Percentiles rank a stretch among this genome's conserved stretches.
These are phyloP conservation scores for Zaprionus gabonicus DNA, from an alignment of 1,140 invertebrate genomes.

Conservation along the genomic window DNA sequence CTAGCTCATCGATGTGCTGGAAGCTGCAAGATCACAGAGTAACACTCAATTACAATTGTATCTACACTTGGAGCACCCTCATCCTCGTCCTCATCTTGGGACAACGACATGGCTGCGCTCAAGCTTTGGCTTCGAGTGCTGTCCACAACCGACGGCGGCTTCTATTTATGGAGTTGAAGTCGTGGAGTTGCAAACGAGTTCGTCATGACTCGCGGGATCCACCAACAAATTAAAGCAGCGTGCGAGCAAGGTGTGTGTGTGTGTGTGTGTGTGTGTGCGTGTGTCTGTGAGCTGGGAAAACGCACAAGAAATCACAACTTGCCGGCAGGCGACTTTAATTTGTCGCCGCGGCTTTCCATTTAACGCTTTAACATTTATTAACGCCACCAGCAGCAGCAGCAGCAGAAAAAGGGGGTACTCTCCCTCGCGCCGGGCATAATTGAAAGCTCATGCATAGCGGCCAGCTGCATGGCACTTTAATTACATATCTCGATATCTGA, in stretches of 20 bases:
- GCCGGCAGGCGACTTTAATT: conserved; percentile 54
- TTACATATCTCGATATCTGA: conserved; percentile 7
- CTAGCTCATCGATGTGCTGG: conserved; percentile 77
- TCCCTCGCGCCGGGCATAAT: conserved; percentile 53
- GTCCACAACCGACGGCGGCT: conserved; percentile 40
- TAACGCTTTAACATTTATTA: conserved; percentile 55
- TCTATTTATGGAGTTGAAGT: conserved; percentile 59
- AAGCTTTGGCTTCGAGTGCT: conserved; percentile 69
- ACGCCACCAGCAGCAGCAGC: conserved; percentile 19
- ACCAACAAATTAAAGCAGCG: conserved; percentile 57
- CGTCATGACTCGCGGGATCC: conserved; percentile 56
- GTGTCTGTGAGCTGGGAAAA: conserved; percentile 53
- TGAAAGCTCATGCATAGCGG: conserved; percentile 52
- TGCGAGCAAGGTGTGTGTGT: conserved; percentile 19
- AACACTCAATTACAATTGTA: neutral
- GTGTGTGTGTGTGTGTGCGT: conserved; percentile 26
- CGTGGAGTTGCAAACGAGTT: conserved; percentile 58
- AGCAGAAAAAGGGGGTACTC: conserved; percentile 8
- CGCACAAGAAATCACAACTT: conserved; percentile 58
- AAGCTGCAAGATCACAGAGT: conserved; percentile 55
- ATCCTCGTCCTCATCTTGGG: conserved; percentile 29
- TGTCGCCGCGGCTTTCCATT: conserved; percentile 68
- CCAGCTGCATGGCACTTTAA: neutral
- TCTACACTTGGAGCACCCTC: neutral
- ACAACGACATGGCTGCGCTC: conserved; percentile 59